phyloP scores from a whole-genome alignment of 2,797 vertebrate species.

The Sciaenops ocellatus region DNA sequence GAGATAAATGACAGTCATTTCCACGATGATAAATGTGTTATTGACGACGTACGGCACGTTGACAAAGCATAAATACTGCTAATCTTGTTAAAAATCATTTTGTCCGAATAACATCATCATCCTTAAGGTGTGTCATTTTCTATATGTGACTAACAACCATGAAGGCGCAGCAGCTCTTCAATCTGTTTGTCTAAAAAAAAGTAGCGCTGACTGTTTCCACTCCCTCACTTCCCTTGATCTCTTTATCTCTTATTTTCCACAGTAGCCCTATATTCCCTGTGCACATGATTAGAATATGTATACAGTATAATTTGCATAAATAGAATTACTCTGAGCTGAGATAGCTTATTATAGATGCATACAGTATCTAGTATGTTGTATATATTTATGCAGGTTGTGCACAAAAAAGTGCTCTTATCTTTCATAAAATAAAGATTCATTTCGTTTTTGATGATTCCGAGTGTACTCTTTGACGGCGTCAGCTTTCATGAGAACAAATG shows the following conservation, averaged over 20 bases:
- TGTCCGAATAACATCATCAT: constrained; percentile 7
- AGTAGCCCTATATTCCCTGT: constrained; percentile 53
- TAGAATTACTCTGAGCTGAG: constrained; percentile 36
- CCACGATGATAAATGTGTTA: constrained; percentile 40
- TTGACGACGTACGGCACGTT: background rate
- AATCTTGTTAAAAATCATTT: constrained; percentile 40
- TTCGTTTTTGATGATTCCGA: constrained; percentile 54
- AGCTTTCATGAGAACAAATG: constrained; percentile 74
- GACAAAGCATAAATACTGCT: constrained; percentile 42
- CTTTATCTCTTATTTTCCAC: constrained; percentile 51
- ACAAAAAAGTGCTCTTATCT: background rate
- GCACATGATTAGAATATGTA: constrained; percentile 60
- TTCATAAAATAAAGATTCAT: background rate
- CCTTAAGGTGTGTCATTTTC: constrained; percentile 24
- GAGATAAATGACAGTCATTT: constrained; percentile 58
- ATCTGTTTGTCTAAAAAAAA: constrained; percentile 34
- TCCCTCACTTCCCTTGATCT: constrained; percentile 54
- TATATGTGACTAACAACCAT: constrained; percentile 37
- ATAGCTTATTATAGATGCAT: constrained; percentile 43
- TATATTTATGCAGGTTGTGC: constrained; percentile 32
- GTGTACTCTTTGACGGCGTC: constrained; percentile 70
- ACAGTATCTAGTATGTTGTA: constrained; percentile 13
- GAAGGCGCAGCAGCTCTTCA: constrained; percentile 37
- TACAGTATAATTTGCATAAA: constrained; percentile 66
- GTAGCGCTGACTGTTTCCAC: constrained; percentile 18